These are phyloP conservation scores for Tethya wilhelma DNA, from an alignment of 37 sponge, comb jelly and placozoan genomes.

Conservation along the genomic window DNA sequence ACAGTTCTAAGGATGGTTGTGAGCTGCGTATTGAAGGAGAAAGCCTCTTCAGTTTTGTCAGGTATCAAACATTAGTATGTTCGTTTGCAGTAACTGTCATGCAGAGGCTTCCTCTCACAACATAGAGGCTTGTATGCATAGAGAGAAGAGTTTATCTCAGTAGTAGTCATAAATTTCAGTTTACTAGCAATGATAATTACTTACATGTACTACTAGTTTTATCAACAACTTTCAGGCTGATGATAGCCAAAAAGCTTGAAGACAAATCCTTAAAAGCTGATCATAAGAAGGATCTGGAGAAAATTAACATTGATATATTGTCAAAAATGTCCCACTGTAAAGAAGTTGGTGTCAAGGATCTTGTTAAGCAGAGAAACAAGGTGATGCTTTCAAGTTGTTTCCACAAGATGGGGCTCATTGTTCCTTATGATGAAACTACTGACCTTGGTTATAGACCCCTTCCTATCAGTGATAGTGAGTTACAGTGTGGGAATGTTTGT, in stretches of 20 bases:
- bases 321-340: too few species aligned
- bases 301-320: too few species aligned
- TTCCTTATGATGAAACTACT: constrained; percentile 70
- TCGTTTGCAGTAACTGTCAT: not conserved
- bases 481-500: not conserved
- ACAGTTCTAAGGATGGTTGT: constrained; percentile 33
- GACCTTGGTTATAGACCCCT: constrained; percentile 91
- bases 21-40: constrained; percentile 43
- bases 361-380: constrained; percentile 39
- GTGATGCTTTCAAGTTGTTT: constrained; percentile 52
- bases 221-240: too few species aligned
- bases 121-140: not conserved
- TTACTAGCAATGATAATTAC: too few species aligned
- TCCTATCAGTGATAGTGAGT: constrained; percentile 68
- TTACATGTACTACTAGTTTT: too few species aligned
- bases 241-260: constrained; percentile 12
- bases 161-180: not conserved
- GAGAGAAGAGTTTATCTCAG: not conserved
- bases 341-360: constrained; percentile 19
- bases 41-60: constrained; percentile 66
- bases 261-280: constrained; percentile 5
- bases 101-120: not conserved
- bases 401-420: constrained; percentile 81
- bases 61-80: constrained; percentile 11
- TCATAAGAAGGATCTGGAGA: not conserved